These are phyloP conservation scores for Thamnophis elegans DNA, from an alignment of 2,797 vertebrate genomes.

Conservation along the genomic window DNA sequence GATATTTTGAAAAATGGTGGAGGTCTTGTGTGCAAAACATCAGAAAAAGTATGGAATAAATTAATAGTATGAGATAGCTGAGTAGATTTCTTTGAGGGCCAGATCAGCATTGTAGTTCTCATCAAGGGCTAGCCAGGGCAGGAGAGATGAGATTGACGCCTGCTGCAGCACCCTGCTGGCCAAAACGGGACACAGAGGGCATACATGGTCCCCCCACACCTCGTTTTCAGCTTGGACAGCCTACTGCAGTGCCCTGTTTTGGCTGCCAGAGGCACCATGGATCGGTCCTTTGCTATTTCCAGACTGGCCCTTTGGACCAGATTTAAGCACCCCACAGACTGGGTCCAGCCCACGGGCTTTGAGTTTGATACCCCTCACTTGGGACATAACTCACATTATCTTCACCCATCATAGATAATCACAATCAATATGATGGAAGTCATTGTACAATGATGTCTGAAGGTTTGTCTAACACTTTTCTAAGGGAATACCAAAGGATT, in stretches of 20 bases:
- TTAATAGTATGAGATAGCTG: not conserved
- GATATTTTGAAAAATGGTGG: not conserved
- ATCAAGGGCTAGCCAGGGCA: accelerated
- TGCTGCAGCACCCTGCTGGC: too few relatives aligned
- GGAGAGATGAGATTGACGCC: too few relatives aligned
- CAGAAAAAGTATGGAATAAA: not conserved
- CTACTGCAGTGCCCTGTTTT: accelerated
- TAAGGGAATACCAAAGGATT: not conserved
- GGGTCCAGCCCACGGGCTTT: too few relatives aligned
- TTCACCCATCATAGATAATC: not conserved
- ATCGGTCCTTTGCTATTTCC: too few relatives aligned
- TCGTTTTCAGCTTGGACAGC: too few relatives aligned
- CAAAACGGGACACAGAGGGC: too few relatives aligned
- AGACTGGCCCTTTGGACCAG: accelerated
- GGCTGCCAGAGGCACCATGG: too few relatives aligned
- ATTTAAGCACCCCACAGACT: too few relatives aligned
- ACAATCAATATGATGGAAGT: not conserved
- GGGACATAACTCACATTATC: too few relatives aligned
- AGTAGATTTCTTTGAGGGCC: not conserved
- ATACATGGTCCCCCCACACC: accelerated
- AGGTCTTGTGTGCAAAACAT: not conserved
- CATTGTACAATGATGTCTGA: not conserved
- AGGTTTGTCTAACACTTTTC: not conserved
- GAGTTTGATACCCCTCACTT: not conserved
- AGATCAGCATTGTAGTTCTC: too few relatives aligned